These are phyloP conservation scores for Rousettus leschenaultii DNA, from an alignment of 2,113 vertebrate species.

Conservation along the genomic window DNA sequence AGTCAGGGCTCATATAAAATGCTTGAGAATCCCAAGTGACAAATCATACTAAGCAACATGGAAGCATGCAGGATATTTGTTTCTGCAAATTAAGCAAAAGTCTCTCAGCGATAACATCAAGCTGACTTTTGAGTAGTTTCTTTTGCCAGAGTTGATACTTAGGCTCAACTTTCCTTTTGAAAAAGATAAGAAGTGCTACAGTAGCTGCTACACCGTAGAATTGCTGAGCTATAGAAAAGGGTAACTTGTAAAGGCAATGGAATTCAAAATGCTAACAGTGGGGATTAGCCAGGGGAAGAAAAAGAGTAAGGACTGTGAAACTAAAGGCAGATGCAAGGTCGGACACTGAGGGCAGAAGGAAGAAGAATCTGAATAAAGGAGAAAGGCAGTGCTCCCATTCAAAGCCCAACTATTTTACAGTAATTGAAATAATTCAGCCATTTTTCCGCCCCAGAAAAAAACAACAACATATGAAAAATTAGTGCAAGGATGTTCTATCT, in stretches of 20 bases:
- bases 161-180: conserved; percentile 53
- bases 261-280: conserved; percentile 74
- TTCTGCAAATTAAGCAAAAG: conserved; percentile 69
- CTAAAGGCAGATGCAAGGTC: conserved; percentile 77
- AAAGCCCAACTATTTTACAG: not conserved
- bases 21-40: conserved; percentile 75
- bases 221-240: conserved; percentile 75
- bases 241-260: conserved; percentile 63
- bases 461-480: conserved; percentile 16
- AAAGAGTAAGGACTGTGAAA: conserved; percentile 55
- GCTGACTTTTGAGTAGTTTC: conserved; percentile 44
- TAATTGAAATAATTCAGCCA: conserved; percentile 26
- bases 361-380: conserved; percentile 34
- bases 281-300: conserved; percentile 43
- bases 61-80: conserved; percentile 69
- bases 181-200: conserved; percentile 61
- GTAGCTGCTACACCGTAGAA: conserved; percentile 67
- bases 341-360: conserved; percentile 42
- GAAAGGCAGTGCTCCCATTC: not conserved
- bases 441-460: conserved; percentile 9
- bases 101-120: conserved; percentile 63
- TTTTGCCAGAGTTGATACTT: conserved; percentile 41
- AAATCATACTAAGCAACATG: conserved; percentile 74
- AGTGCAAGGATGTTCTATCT: not conserved
- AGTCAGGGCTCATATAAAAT: conserved; percentile 38